These are phyloP conservation scores for Chloroceryle aenea DNA, from an alignment of 2,113 vertebrate genomes.

Conservation along the genomic window DNA sequence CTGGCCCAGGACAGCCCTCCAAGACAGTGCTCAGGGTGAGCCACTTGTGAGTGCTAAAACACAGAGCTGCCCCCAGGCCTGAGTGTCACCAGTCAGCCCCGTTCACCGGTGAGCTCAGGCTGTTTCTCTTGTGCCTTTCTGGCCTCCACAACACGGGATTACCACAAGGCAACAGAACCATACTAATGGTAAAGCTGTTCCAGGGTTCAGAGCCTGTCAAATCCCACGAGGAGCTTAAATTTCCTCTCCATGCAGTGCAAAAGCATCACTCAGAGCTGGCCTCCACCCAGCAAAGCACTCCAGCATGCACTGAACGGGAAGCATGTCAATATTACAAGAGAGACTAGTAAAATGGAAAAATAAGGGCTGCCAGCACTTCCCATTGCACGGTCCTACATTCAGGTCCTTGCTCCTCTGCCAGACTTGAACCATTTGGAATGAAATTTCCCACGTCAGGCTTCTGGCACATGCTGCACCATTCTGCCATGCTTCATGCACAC, in stretches of 20 bases:
- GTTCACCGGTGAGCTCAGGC: neutral
- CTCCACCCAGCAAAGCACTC: neutral
- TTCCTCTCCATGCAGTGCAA: neutral
- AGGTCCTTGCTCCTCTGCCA: neutral
- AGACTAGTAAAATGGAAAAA: neutral
- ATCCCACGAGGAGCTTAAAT: neutral
- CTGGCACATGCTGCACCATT: neutral
- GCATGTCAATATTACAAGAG: neutral
- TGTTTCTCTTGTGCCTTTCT: neutral
- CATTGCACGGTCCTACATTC: neutral
- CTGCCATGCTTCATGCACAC: neutral
- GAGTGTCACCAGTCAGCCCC: fast-evolving
- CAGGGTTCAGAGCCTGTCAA: neutral
- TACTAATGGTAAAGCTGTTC: neutral
- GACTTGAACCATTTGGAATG: neutral
- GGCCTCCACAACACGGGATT: neutral
- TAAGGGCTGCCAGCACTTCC: neutral
- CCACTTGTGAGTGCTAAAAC: neutral
- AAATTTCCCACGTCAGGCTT: neutral
- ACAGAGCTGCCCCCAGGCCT: fast-evolving
- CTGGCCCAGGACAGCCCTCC: neutral
- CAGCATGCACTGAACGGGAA: neutral
- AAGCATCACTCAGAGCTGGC: neutral
- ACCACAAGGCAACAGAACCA: fast-evolving
- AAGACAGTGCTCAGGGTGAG: neutral